Conservation (phyloP, 2,797 vertebrate genomes). For the Sus cebifrons region DNA sequence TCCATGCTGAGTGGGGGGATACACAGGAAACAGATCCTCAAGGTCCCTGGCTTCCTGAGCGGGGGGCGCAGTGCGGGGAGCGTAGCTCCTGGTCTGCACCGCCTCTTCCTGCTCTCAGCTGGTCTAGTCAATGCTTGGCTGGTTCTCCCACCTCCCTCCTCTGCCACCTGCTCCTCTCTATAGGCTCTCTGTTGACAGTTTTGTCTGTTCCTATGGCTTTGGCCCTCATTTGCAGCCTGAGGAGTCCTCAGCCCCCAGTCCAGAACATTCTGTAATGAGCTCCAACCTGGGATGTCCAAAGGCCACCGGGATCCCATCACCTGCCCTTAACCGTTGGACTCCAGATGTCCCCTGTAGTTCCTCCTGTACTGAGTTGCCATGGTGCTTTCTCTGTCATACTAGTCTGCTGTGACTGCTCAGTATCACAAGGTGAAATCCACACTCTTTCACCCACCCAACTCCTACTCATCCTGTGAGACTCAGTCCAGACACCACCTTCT, state of each 20-base stretch:
- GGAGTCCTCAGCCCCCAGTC: not conserved
- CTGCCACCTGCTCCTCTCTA: not conserved
- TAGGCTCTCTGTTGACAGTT: not conserved
- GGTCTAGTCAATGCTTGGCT: not conserved
- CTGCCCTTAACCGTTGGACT: not conserved
- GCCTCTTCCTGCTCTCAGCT: not conserved
- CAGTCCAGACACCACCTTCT: not conserved
- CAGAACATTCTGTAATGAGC: not conserved
- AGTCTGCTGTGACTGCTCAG: not conserved
- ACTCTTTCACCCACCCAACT: not conserved
- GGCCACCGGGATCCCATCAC: not conserved
- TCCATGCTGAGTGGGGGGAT: not conserved
- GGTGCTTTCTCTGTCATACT: not conserved
- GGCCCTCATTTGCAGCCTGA: not conserved
- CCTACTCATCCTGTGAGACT: not conserved
- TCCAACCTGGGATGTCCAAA: not conserved
- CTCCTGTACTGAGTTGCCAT: not conserved
- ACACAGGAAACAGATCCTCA: not conserved
- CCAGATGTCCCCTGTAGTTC: not conserved
- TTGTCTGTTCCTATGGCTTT: not conserved
- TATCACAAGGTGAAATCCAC: not conserved
- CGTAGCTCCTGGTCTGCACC: rapidly evolving
- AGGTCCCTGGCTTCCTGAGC: not conserved
- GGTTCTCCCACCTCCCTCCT: rapidly evolving
- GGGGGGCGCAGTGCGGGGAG: rapidly evolving